These are phyloP conservation scores for Aphodius sticticus DNA, from an alignment of 2,888 invertebrate species.

Conservation along the genomic window DNA sequence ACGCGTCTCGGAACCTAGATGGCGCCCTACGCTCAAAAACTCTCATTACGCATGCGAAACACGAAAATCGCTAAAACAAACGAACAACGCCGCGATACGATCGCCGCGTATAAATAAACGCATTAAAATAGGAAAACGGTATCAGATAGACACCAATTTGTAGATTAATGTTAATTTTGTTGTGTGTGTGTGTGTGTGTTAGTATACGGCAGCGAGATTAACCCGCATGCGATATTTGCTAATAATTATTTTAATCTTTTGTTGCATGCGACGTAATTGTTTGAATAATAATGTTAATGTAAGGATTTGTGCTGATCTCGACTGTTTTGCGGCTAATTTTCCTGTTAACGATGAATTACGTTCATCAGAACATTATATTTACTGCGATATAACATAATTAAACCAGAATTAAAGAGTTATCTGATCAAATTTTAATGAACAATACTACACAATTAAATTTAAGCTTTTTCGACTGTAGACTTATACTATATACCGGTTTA, in stretches of 20 bases:
- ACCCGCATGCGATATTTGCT: constrained; percentile 8
- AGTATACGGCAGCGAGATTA: neutral
- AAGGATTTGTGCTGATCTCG: neutral
- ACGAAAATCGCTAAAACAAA: neutral
- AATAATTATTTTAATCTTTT: constrained; percentile 4
- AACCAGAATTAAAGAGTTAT: neutral
- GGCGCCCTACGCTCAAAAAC: too few relatives aligned
- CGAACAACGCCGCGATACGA: neutral
- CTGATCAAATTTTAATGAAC: neutral
- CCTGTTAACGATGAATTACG: neutral
- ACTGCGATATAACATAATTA: neutral
- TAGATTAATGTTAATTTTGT: neutral
- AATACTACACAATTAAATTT: neutral
- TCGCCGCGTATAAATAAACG: constrained; percentile 8
- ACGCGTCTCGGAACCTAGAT: too few relatives aligned
- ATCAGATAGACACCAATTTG: constrained; percentile 4
- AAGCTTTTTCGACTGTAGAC: too few relatives aligned
- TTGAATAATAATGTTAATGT: constrained; percentile 4
- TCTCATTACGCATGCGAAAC: neutral
- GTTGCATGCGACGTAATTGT: neutral
- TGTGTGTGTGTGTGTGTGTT: too few relatives aligned
- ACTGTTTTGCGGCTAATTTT: neutral
- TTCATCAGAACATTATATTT: neutral
- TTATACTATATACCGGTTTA: too few relatives aligned
- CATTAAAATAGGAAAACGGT: neutral